These are phyloP conservation scores for Ciconia boyciana DNA, from an alignment of 2,113 vertebrate species.

Conservation along the genomic window DNA sequence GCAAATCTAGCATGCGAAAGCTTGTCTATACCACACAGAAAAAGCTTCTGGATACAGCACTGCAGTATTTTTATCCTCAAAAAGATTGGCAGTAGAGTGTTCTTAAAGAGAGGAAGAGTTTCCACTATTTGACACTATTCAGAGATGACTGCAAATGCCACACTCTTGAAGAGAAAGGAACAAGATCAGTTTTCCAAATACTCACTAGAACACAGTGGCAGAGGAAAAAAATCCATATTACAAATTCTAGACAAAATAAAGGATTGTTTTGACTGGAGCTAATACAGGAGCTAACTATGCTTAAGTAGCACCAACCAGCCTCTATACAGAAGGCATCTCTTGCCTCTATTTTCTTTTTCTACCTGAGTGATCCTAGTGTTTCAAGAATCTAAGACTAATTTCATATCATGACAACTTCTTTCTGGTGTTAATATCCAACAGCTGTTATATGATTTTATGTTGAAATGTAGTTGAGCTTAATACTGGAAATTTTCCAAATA, in stretches of 20 bases:
- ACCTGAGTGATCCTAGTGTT: background rate
- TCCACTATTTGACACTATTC: background rate
- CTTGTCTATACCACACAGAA: background rate
- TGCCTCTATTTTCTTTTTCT: background rate
- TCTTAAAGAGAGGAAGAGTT: background rate
- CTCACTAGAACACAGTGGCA: background rate
- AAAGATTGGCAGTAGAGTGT: background rate
- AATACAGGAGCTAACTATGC: background rate
- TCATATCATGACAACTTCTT: background rate
- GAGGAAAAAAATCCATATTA: background rate
- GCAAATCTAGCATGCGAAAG: background rate
- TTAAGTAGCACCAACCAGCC: background rate
- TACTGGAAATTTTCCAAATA: background rate
- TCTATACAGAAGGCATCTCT: background rate
- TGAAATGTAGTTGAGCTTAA: background rate
- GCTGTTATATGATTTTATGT: background rate
- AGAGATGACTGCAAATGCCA: background rate
- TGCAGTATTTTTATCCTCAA: background rate
- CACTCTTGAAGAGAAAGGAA: background rate
- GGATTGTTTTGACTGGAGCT: background rate
- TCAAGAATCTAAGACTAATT: background rate
- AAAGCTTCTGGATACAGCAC: background rate
- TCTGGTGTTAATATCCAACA: background rate
- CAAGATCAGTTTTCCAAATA: background rate
- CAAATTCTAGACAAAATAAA: background rate